Percentiles rank a stretch among this genome's conserved stretches.
Conservation (phyloP, 2,797 vertebrate genomes). For the Amblyopsis hoosieri region DNA sequence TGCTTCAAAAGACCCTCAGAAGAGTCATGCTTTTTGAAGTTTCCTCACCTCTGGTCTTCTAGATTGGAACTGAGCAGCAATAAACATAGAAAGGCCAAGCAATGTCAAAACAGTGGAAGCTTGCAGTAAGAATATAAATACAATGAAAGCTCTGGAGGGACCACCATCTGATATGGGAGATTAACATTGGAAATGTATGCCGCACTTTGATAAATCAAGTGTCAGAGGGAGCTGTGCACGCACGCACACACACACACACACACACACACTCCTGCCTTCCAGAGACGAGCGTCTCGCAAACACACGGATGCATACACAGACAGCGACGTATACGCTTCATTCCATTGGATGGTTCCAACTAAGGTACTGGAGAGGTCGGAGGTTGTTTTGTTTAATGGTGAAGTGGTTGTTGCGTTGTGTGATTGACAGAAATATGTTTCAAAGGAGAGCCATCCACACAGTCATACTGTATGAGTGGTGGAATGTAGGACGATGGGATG, state of each 20-base stretch:
- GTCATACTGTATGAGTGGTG: constrained; percentile 20
- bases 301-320: neutral
- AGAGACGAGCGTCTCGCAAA: neutral
- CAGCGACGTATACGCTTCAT: neutral
- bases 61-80: constrained; percentile 47
- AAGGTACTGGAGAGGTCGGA: constrained; percentile 45
- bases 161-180: constrained; percentile 64
- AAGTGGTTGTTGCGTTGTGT: constrained; percentile 37
- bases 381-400: constrained; percentile 53
- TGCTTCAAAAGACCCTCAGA: constrained; percentile 23
- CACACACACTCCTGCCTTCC: neutral
- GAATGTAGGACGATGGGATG: constrained; percentile 45
- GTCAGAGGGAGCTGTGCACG: constrained; percentile 30
- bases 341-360: constrained; percentile 36
- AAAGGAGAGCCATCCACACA: constrained; percentile 40
- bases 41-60: constrained; percentile 53
- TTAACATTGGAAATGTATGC: constrained; percentile 67
- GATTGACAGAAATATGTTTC: constrained; percentile 44
- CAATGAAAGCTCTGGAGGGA: constrained; percentile 55
- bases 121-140: constrained; percentile 53
- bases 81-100: constrained; percentile 66
- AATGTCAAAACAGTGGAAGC: constrained; percentile 53
- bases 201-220: constrained; percentile 52
- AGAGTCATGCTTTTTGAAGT: constrained; percentile 15
- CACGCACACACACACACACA: constrained; percentile 7